Evolutionary conservation across 2,797 vertebrate species (phyloP).

Genomic region (Myripristis murdjan): DNA sequence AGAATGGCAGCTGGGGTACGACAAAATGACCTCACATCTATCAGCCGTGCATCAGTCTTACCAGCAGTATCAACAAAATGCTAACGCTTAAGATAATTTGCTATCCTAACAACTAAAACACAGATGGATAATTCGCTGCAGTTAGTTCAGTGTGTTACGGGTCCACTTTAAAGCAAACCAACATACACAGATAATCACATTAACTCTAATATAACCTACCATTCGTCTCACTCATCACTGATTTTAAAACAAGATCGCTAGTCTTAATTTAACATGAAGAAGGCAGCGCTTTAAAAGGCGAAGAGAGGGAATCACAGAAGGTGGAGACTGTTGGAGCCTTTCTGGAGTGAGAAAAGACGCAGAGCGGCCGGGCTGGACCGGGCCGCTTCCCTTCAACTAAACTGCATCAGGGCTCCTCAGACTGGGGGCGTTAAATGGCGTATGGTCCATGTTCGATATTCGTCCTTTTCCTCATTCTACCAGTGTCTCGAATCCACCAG

Average conservation of each 20-base stretch:
- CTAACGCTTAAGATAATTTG: not conserved
- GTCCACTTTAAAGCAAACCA: slow-evolving; percentile 11
- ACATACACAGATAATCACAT: slow-evolving; percentile 7
- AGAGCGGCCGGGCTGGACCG: slow-evolving; percentile 16
- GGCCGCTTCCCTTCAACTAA: slow-evolving; percentile 22
- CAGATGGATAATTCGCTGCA: not conserved
- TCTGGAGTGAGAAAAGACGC: not conserved
- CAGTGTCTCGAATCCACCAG: slow-evolving; percentile 96
- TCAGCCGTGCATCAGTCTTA: too few relatives aligned
- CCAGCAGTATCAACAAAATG: not conserved
- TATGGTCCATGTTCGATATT: slow-evolving; percentile 16
- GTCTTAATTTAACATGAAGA: slow-evolving; percentile 18
- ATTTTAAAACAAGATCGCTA: slow-evolving; percentile 1
- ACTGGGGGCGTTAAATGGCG: slow-evolving; percentile 39
- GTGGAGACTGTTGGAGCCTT: not conserved
- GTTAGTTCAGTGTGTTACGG: not conserved
- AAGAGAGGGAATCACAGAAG: slow-evolving; percentile 14
- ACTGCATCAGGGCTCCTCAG: slow-evolving; percentile 3
- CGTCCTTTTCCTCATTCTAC: slow-evolving; percentile 78
- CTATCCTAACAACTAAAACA: not conserved
- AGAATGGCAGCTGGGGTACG: too few relatives aligned
- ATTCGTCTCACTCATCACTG: slow-evolving; percentile 2
- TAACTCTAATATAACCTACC: slow-evolving; percentile 2
- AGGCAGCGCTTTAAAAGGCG: slow-evolving; percentile 46
- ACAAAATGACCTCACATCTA: too few relatives aligned